Percentiles rank a stretch among this genome's conserved stretches.
phyloP scores from a whole-genome alignment of 2,888 invertebrate species.

The Chymomyza fuscimana region DNA sequence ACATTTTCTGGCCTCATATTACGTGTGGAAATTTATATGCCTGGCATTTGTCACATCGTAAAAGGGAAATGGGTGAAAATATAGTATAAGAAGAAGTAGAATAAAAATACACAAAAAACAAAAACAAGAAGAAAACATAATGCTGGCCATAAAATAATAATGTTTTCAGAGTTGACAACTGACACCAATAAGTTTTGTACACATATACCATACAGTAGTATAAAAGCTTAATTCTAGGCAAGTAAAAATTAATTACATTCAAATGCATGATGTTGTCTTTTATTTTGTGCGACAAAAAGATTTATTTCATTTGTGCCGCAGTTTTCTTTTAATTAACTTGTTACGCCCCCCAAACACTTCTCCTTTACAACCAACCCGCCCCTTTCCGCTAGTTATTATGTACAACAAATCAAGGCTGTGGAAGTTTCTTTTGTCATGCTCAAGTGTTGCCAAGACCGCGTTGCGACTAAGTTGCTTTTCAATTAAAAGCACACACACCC shows the following conservation, averaged over 20 bases:
- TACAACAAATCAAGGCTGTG: neutral
- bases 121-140: constrained; percentile 7
- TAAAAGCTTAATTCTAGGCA: neutral
- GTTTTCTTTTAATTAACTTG: constrained; percentile 73
- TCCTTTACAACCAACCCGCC: neutral
- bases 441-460: constrained; percentile 49
- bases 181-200: neutral
- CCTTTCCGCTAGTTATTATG: neutral
- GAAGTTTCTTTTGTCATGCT: constrained; percentile 45
- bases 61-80: constrained; percentile 19
- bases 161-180: neutral
- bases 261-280: constrained; percentile 24
- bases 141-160: constrained; percentile 45
- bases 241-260: constrained; percentile 63
- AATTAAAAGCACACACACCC: constrained; percentile 60
- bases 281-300: constrained; percentile 37
- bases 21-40: neutral
- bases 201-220: neutral
- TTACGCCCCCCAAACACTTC: constrained; percentile 25
- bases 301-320: constrained; percentile 69
- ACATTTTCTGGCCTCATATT: constrained; percentile 24
- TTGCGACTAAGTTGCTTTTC: constrained; percentile 43
- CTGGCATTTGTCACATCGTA: constrained; percentile 62
- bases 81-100: no score
- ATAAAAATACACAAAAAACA: neutral